Evolutionary conservation across 2,113 vertebrate genomes (phyloP), one percentile per base, ranked within the genome.

Genomic region (Helogale parvula): DNA sequence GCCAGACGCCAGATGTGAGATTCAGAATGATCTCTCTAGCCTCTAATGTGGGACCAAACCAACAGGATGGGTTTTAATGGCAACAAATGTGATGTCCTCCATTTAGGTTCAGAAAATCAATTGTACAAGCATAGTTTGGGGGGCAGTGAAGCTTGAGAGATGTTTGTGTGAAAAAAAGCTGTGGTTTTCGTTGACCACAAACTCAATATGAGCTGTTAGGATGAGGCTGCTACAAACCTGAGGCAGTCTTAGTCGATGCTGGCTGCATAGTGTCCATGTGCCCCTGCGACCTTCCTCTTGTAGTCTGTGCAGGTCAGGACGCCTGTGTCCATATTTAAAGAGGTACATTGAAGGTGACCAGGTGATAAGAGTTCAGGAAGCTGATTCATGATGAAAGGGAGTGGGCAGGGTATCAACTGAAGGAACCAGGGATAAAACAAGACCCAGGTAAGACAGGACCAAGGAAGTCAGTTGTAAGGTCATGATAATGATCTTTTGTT

Each of bases 51-150:
- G 52, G 54, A 81, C 94, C 66, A 84, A 11, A 93, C 89, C 95
- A 97, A 88, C 89, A 96, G 96, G 96, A 90, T 90, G 84, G 69
- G 50, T 47, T 79, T 83, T 90, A 97, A 97, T 98, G 90, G 94
- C 95, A 52, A 95, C 90, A 84, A 95, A 96, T 90, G 60, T 50
- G 80, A 77, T 90, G 92, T 25, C 60, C 68, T 98, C 84, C 71
- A 84, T 90, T 93, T 93, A 96, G 63, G 71, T 68, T 97, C 88
- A 68, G 94, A 97, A 95, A 92, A 97, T 98, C 96, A 96, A 82
- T 97, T 88, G 83, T 93, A 3, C 85, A 92, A 96, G 85, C 84
- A 63, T 57, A 92, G 69, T 74, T 52, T 77, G 72, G 68, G 79
- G 10, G 41, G 19, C 50, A 68, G 74, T 84, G 29, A 90, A 92